Percentiles rank a stretch among this genome's conserved stretches.
phyloP scores from a whole-genome alignment of 1,140 invertebrate species.

The Formica selysi region DNA sequence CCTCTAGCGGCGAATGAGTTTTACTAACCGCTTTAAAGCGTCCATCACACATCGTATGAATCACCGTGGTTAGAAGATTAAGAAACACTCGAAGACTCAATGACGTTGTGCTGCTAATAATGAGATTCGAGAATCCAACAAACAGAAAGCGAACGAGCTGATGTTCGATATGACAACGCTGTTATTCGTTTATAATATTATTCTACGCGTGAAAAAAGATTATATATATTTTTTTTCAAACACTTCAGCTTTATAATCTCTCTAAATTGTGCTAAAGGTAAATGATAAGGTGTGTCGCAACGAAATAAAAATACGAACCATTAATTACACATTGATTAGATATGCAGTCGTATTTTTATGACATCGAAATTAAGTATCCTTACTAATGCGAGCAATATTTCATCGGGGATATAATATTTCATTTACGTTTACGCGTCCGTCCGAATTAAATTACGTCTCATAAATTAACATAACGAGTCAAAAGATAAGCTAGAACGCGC shows the following conservation, averaged over 20 bases:
- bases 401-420: slow-evolving; percentile 26
- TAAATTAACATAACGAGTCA: slow-evolving; percentile 30
- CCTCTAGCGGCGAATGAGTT: slow-evolving; percentile 67
- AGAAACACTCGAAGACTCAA: slow-evolving; percentile 16
- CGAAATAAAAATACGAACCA: neutral
- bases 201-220: neutral
- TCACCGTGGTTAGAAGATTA: slow-evolving; percentile 58
- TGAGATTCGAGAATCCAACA: slow-evolving; percentile 3
- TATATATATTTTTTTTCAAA: slow-evolving; percentile 3
- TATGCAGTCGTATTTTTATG: neutral
- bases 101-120: slow-evolving; percentile 36
- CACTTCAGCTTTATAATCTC: neutral
- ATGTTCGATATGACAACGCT: neutral
- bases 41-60: slow-evolving; percentile 70
- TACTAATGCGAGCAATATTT: slow-evolving; percentile 6
- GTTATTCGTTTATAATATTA: neutral
- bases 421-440: neutral
- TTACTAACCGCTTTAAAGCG: slow-evolving; percentile 75
- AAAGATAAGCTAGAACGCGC: slow-evolving; percentile 25
- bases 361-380: neutral
- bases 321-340: slow-evolving; percentile 41
- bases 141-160: slow-evolving; percentile 1
- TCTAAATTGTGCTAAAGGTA: neutral
- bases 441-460: slow-evolving; percentile 16
- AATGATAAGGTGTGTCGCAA: neutral